A percentile compares a stretch with the other conserved stretches of the same genome.
Evolutionary conservation across 2,113 vertebrate species (phyloP).

Genomic region (Apodemus sylvaticus): DNA sequence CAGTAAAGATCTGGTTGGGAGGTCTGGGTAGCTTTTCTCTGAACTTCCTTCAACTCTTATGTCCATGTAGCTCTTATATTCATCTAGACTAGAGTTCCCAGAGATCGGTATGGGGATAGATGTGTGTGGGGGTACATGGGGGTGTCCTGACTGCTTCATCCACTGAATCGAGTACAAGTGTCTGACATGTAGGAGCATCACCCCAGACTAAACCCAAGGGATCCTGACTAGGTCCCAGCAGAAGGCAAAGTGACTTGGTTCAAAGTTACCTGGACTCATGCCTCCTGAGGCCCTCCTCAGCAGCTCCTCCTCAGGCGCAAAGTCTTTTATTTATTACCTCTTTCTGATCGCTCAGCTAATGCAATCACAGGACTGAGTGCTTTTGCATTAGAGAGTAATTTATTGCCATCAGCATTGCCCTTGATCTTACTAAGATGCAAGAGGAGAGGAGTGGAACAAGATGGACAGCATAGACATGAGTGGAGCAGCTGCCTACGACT

Average conservation of each 20-base stretch:
- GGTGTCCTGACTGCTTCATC: neutral
- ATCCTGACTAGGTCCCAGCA: neutral
- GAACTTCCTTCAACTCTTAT: neutral
- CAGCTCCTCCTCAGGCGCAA: neutral
- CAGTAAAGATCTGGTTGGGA: neutral
- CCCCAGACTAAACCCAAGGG: neutral
- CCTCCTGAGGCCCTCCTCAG: no score
- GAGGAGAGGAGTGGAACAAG: neutral
- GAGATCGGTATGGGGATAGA: neutral
- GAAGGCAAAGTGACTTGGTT: neutral
- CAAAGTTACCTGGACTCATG: neutral
- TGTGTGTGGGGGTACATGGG: no score
- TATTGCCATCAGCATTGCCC: neutral
- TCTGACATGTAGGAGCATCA: neutral
- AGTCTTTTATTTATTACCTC: neutral
- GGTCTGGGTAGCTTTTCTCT: neutral
- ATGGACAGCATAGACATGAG: rapidly evolving
- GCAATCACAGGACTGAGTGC: neutral
- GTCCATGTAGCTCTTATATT: neutral
- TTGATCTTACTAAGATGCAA: neutral
- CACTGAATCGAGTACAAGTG: rapidly evolving
- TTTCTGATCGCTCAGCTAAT: neutral
- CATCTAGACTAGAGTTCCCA: neutral
- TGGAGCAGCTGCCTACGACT: neutral
- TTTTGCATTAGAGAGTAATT: neutral